Conservation (phyloP, 2,888 invertebrate genomes). For the Luperina nickerlii region DNA sequence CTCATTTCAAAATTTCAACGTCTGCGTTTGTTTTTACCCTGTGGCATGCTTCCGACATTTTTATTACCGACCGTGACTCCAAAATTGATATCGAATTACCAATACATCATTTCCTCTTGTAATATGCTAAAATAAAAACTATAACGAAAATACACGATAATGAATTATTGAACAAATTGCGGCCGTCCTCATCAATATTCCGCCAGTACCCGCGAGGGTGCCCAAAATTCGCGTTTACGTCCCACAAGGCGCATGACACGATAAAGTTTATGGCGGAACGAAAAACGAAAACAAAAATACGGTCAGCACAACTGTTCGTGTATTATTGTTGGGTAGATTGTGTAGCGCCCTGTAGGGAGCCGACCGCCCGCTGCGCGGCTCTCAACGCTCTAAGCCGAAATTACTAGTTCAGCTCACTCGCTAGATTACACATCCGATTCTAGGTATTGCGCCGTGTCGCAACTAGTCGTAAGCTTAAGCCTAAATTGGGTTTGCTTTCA, state of each 20-base stretch:
- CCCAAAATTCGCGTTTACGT: conserved; percentile 75
- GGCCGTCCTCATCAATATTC: conserved; percentile 74
- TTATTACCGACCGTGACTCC: conserved; percentile 62
- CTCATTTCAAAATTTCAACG: conserved; percentile 77
- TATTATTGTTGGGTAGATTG: conserved; percentile 81
- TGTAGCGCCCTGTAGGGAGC: conserved; percentile 78
- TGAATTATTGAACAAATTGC: conserved; percentile 68
- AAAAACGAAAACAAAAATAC: conserved; percentile 79
- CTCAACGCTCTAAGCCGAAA: conserved; percentile 84
- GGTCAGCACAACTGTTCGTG: conserved; percentile 82
- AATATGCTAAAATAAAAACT: conserved; percentile 59
- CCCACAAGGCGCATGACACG: conserved; percentile 83
- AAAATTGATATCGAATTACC: conserved; percentile 58
- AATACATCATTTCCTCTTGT: conserved; percentile 55
- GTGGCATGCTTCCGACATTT: conserved; percentile 70
- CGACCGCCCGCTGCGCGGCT: conserved; percentile 81
- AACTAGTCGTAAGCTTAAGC: conserved; percentile 62
- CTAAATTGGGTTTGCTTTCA: conserved; percentile 66
- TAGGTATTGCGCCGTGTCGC: conserved; percentile 67
- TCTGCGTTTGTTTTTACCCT: conserved; percentile 65
- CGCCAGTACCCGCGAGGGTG: conserved; percentile 71
- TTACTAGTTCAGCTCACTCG: conserved; percentile 79
- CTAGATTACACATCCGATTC: conserved; percentile 71
- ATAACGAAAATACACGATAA: conserved; percentile 52
- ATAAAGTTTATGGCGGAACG: conserved; percentile 83